phyloP scores from a whole-genome alignment of 2,797 vertebrate genomes.

The Triplophysa yarkandensis region DNA sequence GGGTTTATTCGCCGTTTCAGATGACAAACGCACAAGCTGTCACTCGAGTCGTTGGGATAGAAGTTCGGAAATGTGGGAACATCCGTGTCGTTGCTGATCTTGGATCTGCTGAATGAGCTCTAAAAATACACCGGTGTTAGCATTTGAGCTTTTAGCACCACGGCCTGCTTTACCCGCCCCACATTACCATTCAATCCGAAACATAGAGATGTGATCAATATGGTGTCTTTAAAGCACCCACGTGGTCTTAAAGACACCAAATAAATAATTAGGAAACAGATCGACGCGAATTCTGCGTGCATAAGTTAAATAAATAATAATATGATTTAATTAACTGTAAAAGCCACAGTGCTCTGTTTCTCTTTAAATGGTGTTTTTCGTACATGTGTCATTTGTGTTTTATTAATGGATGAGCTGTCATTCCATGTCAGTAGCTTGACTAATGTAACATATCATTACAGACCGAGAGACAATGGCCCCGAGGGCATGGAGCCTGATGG shows the following conservation, averaged over 20 bases:
- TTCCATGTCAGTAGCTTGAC: not conserved
- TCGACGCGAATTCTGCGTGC: not conserved
- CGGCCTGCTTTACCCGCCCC: not conserved
- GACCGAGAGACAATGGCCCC: slow-evolving; percentile 88
- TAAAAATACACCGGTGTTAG: slow-evolving; percentile 10
- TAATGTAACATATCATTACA: slow-evolving; percentile 57
- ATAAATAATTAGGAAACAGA: not conserved
- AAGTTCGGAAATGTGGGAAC: not conserved
- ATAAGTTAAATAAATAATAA: not conserved
- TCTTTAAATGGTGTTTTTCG: too few relatives aligned
- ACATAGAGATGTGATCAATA: not conserved
- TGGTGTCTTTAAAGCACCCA: not conserved
- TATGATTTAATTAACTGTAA: too few relatives aligned
- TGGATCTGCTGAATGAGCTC: slow-evolving; percentile 28
- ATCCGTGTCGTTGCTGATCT: slow-evolving; percentile 1
- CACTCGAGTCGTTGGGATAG: not conserved
- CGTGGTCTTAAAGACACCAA: not conserved
- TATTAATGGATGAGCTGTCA: not conserved
- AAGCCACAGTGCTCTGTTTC: too few relatives aligned
- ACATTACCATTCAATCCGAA: not conserved
- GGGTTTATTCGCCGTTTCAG: not conserved
- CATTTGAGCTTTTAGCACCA: slow-evolving; percentile 26
- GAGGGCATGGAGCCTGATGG: slow-evolving; percentile 94
- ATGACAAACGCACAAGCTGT: not conserved
- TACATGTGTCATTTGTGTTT: not conserved